phyloP scores from a whole-genome alignment of 2,888 invertebrate species.

The Amblyteles armatorius region DNA sequence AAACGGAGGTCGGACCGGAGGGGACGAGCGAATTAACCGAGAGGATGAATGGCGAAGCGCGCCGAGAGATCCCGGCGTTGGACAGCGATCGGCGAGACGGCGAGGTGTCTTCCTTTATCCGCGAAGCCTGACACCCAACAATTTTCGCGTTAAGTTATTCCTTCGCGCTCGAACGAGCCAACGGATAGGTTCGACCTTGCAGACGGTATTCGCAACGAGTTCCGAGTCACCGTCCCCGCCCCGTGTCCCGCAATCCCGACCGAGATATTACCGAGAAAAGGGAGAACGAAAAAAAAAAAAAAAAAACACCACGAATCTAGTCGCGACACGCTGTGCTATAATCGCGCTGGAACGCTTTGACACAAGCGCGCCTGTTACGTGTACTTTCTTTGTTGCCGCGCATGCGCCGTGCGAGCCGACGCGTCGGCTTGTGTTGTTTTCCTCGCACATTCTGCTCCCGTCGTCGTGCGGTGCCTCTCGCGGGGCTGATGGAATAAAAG shows the following conservation, averaged over 20 bases:
- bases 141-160: constrained; percentile 6
- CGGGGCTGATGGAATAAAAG: neutral
- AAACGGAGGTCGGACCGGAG: neutral
- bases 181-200: constrained; percentile 26
- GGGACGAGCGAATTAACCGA: neutral
- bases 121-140: neutral
- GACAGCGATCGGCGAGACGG: neutral
- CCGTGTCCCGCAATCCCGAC: constrained; percentile 26
- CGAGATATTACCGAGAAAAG: neutral
- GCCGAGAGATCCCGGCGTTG: neutral
- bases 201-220: constrained; percentile 40
- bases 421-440: constrained; percentile 13
- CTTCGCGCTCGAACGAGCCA: neutral
- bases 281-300: constrained; percentile 30
- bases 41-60: neutral
- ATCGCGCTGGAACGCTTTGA: neutral
- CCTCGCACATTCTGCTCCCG: neutral
- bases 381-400: constrained; percentile 5
- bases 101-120: neutral
- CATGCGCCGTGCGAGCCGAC: neutral
- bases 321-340: constrained; percentile 9
- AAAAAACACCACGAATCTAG: constrained; percentile 12
- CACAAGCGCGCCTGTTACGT: neutral
- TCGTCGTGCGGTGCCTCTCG: neutral
- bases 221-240: constrained; percentile 6